Conservation (phyloP, 92 coral and sea anemone species). For the Desmophyllum pertusum region DNA sequence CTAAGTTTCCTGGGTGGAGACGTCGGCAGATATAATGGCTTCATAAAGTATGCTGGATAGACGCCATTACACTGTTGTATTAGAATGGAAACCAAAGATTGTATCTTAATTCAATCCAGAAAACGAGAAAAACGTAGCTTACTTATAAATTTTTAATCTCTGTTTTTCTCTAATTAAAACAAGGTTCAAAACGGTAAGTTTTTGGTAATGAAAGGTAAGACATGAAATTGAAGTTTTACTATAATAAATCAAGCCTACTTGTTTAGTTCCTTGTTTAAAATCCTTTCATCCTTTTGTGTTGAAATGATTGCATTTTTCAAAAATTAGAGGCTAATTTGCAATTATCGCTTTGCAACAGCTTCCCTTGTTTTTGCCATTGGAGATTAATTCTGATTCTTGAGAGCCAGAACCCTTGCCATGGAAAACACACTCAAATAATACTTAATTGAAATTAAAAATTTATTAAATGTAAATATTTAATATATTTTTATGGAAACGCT, state of each 20-base stretch:
- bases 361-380: neutral
- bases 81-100: slow-evolving; percentile 97
- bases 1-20: slow-evolving; percentile 95
- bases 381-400: neutral
- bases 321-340: neutral
- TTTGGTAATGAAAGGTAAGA: neutral
- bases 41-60: slow-evolving; percentile 88
- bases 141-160: neutral
- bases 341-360: neutral
- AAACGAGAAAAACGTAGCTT: slow-evolving; percentile 84
- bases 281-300: neutral
- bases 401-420: neutral
- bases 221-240: neutral
- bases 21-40: too few relatives aligned
- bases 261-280: slow-evolving; percentile 14
- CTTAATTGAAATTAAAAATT: neutral
- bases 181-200: neutral
- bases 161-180: neutral
- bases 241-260: neutral
- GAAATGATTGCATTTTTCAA: neutral
- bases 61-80: slow-evolving; percentile 88
- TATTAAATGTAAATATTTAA: neutral
- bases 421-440: neutral
- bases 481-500: neutral
- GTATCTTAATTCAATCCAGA: slow-evolving; percentile 95